Base-by-base conservation (phyloP, 35 echinoderm and acorn worm species). In the Lytechinus variegatus region DNA sequence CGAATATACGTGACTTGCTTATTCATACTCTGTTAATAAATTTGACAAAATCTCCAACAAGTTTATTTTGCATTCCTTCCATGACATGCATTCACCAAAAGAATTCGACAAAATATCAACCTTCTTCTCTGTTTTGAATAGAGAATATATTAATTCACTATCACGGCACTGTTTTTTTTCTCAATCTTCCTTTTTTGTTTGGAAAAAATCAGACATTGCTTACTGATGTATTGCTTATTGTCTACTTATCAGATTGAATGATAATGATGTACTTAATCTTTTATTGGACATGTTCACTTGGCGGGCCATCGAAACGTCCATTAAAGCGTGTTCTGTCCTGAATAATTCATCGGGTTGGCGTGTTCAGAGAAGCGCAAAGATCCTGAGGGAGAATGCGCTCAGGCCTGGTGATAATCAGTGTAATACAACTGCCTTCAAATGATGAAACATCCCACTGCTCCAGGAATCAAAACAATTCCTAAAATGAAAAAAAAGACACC, bases 241-340 rank as follows among this genome's bases (percentile, higher is more conserved):
- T 71, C 61, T 71, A 79, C 66, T 79, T 79, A n/a, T 79, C 66
- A 79, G 66, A 79, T 79, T 79, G 66, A 79, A 79, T 79, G 66
- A 79, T 79, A 79, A 44, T 44, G 33, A 44, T 79, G 66, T 79
- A 79, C 14, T 79, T 79, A 79, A 79, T 79, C 66, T 79, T 79
- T 79, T 24, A 79, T 79, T 79, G 19, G 66, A 79, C 66, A 79
- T 79, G 19, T 79, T 79, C 66, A 79, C 19, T 8, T 16, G 19
- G 16, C 14, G 66, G 5, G 66, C 66, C n/a, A 79, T 79, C 66
- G 66, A 79, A 79, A 79, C n/a, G 66, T 79, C 66, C 66, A 79
- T 79, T 79, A 79, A 79, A 24, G 66, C 66, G 66, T 79, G 66
- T 79, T 79, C 66, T 24, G 66, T 24, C 16, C 66, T 79, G 66